phyloP scores from a whole-genome alignment of 2,797 vertebrate species.

The Petrocephalus schoutedeni region DNA sequence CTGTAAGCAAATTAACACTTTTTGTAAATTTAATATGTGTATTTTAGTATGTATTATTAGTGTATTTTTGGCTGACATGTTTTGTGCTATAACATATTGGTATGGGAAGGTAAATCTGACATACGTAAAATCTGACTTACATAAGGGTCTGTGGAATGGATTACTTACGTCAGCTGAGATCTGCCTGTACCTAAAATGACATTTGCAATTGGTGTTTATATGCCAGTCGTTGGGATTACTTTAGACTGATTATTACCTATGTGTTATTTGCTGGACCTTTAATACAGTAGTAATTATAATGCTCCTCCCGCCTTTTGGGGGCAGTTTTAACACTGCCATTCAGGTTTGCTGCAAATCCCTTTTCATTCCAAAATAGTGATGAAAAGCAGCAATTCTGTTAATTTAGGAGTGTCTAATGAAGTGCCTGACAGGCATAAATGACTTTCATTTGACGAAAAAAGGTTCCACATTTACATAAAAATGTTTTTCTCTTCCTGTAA shows the following conservation, averaged over 20 bases:
- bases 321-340: neutral
- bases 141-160: neutral
- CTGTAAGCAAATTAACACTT: neutral
- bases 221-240: neutral
- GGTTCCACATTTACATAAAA: constrained; percentile 6
- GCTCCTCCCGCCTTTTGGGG: neutral
- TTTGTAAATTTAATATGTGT: neutral
- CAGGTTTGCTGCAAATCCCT: neutral
- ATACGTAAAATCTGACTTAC: neutral
- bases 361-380: neutral
- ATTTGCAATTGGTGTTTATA: neutral
- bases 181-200: neutral
- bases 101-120: neutral
- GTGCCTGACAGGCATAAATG: constrained; percentile 5
- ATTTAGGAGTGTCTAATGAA: constrained; percentile 15
- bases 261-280: neutral
- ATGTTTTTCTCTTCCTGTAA: neutral
- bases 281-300: neutral
- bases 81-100: neutral
- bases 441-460: constrained; percentile 12
- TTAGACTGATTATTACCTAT: neutral
- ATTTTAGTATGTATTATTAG: neutral
- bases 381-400: constrained; percentile 12
- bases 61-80: neutral
- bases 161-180: neutral